Base-by-base conservation (phyloP, 1,140 invertebrate genomes). In the Lineus longissimus region DNA sequence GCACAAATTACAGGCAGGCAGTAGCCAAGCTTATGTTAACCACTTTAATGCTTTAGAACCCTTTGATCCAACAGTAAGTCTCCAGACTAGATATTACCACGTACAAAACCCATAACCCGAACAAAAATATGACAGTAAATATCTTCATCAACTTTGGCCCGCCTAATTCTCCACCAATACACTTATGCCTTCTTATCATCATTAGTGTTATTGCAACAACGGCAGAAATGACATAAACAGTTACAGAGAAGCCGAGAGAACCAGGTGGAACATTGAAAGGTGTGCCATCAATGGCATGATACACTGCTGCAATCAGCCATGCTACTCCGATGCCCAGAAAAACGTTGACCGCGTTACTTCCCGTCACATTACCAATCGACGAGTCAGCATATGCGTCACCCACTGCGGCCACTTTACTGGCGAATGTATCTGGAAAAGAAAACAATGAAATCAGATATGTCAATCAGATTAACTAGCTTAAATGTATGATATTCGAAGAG, bases 291-390 rank as follows among this genome's bases (percentile, higher is more conserved):
- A 72, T 73, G 36, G 74, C 79, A 66, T 85, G 83, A 61, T 81
- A 78, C n/a, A 83, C 56, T 2, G 84, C 76, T 7, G 84, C 83
- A 23, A 84, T 80, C n/a, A 80, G 77, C 84, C 84, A 85, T 13
- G 84, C 83, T 23, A 85, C 73, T 40, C 84, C 84, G 64, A 85
- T 84, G 86, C 64, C 87, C 15, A 88, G 82, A 76, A 88, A 88
- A 40, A 98, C 95, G 81, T 98, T 98, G 45, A 99, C 97, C 59
- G 95, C 96, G 82, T 99, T 99, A 78, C 94, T 97, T 62, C 97
- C 97, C 4, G 95, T 98, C 67, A 99, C 95, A 82, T 99, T 99
- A 47, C 97, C 96, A 13, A 99, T 90, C 56, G 95, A 96, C 45
- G 94, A 94, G 79, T 99, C 97, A 19, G 97, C 97, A 77, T 95